Base-by-base conservation (phyloP, 2,888 invertebrate genomes). In the Cryptophagus acutangulus region DNA sequence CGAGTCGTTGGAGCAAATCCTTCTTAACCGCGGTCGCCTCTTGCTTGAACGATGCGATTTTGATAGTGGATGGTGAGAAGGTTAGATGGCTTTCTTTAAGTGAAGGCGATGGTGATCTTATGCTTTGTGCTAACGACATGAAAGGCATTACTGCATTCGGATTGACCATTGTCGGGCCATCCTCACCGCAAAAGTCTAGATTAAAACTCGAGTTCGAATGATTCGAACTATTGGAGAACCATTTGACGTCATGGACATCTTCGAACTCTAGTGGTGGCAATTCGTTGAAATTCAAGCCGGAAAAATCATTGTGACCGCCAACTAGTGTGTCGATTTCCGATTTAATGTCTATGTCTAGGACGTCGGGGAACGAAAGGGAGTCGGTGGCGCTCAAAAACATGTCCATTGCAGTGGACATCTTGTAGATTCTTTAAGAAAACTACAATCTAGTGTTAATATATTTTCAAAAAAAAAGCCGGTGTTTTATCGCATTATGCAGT, bases 61-160 rank as follows among this genome's bases (percentile, higher is more conserved):
- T 83, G 49, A 83, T 79, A 38, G 78, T 74, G 48, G 79, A 79
- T 2, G 84, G 83, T 13, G 83, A 83, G 62, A 83, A 84, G 18
- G 82, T 82, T 60, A 84, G 65, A 61, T 84, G 83, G 55, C 82
- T 82, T 57, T 82, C 82, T 59, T 76, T 79, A 57, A 78, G 73
- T 49, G 78, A 76, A 5, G 83, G 83, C 54, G 81, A 81, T 5
- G 75, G 74, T 14, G 76, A 70, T 13, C 79, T 73, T 17, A 62
- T 52, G 40, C 49, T 65, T 37, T 61, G 62, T 3, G 62, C 56
- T 24, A 74, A 72, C 43, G 80, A 78, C 49, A 84, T 78, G 25
- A 84, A 74, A 1, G 92, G 91, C 82, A 91, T 85, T 29, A 91
- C 90, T 16, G 87, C 87, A 61, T 88, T 90, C 2, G 92, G 92